These are phyloP conservation scores for Ectobius pallidus DNA, from an alignment of 2,888 invertebrate species.

Conservation along the genomic window DNA sequence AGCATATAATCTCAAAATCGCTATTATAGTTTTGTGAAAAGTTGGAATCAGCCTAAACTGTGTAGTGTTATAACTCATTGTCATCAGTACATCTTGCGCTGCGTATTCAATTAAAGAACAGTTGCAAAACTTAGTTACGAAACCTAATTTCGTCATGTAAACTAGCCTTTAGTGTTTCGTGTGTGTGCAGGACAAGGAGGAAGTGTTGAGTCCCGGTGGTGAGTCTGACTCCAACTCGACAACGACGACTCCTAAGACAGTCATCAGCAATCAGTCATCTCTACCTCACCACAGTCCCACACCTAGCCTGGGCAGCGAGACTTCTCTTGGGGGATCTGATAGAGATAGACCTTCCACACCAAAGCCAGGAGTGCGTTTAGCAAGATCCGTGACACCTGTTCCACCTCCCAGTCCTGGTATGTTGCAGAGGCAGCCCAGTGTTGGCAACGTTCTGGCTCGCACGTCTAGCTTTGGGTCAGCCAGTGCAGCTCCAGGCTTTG, in stretches of 20 bases:
- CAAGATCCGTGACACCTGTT: constrained; percentile 59
- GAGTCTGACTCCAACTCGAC: constrained; percentile 81
- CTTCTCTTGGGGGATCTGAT: constrained; percentile 41
- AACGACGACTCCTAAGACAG: constrained; percentile 71
- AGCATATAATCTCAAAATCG: no score
- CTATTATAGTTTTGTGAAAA: no score
- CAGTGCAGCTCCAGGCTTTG: constrained; percentile 53
- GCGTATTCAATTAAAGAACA: no score
- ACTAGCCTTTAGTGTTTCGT: no score
- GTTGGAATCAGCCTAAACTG: no score
- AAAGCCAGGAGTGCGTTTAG: constrained; percentile 53
- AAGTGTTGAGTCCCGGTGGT: constrained; percentile 70
- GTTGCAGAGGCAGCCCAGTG: constrained; percentile 65
- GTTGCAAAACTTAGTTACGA: no score
- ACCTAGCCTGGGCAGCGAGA: constrained; percentile 46
- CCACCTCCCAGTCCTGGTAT: constrained; percentile 62
- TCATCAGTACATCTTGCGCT: no score
- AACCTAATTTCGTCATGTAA: no score
- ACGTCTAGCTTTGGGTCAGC: constrained; percentile 69
- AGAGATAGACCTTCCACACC: constrained; percentile 60
- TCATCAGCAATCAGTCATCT: constrained; percentile 62
- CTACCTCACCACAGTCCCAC: constrained; percentile 46
- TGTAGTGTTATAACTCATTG: no score
- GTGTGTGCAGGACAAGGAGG: constrained; percentile 53
- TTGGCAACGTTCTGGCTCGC: constrained; percentile 65